Evolutionary conservation across 2,113 vertebrate species (phyloP).

Genomic region (Neodontobutis hainanensis): DNA sequence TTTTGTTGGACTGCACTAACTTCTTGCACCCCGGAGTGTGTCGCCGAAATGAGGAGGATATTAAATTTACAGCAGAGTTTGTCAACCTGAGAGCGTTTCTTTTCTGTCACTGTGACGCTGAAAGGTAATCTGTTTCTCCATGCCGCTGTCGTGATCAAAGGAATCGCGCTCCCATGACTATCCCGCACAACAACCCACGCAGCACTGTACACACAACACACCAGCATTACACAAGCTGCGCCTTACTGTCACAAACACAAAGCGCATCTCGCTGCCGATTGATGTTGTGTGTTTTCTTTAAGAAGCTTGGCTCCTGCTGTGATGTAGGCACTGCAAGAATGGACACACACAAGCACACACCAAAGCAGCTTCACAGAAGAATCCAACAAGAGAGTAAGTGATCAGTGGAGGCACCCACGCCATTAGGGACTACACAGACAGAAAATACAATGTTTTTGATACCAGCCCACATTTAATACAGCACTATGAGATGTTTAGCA

Average conservation of each 20-base stretch:
- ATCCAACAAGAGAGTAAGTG: slow-evolving; percentile 30
- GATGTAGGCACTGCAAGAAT: slow-evolving; percentile 28
- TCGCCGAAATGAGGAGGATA: slow-evolving; percentile 42
- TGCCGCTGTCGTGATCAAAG: slow-evolving; percentile 64
- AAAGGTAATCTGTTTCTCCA: slow-evolving; percentile 69
- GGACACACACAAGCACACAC: slow-evolving; percentile 12
- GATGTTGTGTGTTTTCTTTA: slow-evolving; percentile 58
- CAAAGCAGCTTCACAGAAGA: slow-evolving; percentile 31
- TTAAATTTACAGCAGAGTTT: slow-evolving; percentile 52
- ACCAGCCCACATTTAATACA: slow-evolving; percentile 11
- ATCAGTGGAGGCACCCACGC: slow-evolving; percentile 32
- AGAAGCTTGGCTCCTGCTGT: slow-evolving; percentile 56
- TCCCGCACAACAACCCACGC: slow-evolving; percentile 47
- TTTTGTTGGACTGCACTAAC: slow-evolving; percentile 24
- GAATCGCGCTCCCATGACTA: slow-evolving; percentile 53
- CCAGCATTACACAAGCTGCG: slow-evolving; percentile 13
- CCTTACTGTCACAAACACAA: slow-evolving; percentile 33
- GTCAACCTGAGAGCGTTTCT: slow-evolving; percentile 50
- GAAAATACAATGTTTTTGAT: slow-evolving; percentile 20
- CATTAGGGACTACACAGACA: slow-evolving; percentile 21
- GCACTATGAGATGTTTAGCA: background rate
- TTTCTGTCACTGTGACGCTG: slow-evolving; percentile 41
- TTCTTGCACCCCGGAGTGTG: slow-evolving; percentile 14
- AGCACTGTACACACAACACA: slow-evolving; percentile 16
- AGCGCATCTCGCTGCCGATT: slow-evolving; percentile 35